Evolutionary conservation across 1,140 invertebrate genomes (phyloP).

Genomic region (Daktulosphaira vitifoliae): DNA sequence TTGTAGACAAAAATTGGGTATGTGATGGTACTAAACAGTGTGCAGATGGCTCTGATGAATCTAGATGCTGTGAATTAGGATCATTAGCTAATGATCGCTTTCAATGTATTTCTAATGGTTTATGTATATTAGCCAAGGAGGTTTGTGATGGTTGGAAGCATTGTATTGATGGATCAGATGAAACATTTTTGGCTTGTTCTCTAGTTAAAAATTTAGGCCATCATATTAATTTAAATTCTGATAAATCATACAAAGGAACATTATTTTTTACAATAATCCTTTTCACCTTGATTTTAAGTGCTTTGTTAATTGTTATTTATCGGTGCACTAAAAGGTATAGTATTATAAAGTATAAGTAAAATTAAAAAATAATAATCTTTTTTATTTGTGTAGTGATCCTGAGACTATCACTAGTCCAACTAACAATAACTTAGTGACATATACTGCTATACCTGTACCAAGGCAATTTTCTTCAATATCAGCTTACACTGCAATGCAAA

Average conservation of each 20-base stretch:
- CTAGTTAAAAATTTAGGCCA: background rate
- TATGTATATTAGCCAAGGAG: slow-evolving; percentile 50
- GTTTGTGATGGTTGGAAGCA: slow-evolving; percentile 59
- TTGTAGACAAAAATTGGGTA: slow-evolving; percentile 41
- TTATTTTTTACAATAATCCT: slow-evolving; percentile 2
- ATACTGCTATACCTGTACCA: slow-evolving; percentile 61
- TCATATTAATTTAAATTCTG: background rate
- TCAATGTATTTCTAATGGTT: slow-evolving; percentile 47
- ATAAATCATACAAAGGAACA: slow-evolving; percentile 34
- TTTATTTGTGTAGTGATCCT: background rate
- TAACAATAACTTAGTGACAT: slow-evolving; percentile 39
- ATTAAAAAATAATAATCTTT: background rate
- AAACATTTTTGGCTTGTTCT: slow-evolving; percentile 42
- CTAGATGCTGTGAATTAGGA: slow-evolving; percentile 36
- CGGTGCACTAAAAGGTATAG: background rate
- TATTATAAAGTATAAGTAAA: background rate
- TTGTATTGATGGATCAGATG: slow-evolving; percentile 64
- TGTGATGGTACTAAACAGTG: slow-evolving; percentile 66
- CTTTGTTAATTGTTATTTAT: background rate
- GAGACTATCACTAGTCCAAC: background rate
- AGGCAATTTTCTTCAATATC: slow-evolving; percentile 75
- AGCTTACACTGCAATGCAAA: slow-evolving; percentile 11
- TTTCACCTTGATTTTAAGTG: background rate
- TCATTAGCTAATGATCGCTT: slow-evolving; percentile 47
- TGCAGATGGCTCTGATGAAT: slow-evolving; percentile 69